Percentiles rank a stretch among this genome's conserved stretches.
phyloP scores from a whole-genome alignment of 1,140 invertebrate genomes.

The Drosophila murphyi region DNA sequence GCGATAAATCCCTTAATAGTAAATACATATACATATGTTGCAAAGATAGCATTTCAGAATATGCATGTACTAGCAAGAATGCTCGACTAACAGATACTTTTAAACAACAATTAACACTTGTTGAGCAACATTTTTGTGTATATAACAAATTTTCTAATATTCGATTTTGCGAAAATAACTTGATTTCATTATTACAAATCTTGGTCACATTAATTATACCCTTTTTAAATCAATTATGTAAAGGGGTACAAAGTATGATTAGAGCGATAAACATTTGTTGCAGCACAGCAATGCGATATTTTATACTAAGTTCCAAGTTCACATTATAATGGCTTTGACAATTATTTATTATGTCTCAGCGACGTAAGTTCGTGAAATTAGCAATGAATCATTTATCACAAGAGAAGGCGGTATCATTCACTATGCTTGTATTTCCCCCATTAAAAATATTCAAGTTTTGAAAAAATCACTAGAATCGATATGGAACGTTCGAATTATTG shows the following conservation, averaged over 20 bases:
- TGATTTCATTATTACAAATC: too few relatives aligned
- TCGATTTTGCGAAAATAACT: too few relatives aligned
- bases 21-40: background rate
- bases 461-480: background rate
- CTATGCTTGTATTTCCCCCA: background rate
- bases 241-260: background rate
- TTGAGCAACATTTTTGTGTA: too few relatives aligned
- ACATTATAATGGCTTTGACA: background rate
- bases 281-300: conserved; percentile 9
- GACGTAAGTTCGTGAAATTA: conserved; percentile 2
- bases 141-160: too few relatives aligned
- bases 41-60: conserved; percentile 10
- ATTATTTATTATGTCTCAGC: background rate
- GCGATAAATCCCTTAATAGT: background rate
- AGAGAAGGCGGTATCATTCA: background rate
- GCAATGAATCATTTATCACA: background rate
- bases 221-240: too few relatives aligned
- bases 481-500: background rate
- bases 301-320: background rate
- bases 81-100: background rate
- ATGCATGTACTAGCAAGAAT: background rate
- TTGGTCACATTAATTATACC: too few relatives aligned
- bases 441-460: background rate
- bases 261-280: conserved; percentile 11
- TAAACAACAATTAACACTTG: too few relatives aligned